Evolutionary conservation across 2,113 vertebrate species (phyloP).

Genomic region (Tapirus terrestris): DNA sequence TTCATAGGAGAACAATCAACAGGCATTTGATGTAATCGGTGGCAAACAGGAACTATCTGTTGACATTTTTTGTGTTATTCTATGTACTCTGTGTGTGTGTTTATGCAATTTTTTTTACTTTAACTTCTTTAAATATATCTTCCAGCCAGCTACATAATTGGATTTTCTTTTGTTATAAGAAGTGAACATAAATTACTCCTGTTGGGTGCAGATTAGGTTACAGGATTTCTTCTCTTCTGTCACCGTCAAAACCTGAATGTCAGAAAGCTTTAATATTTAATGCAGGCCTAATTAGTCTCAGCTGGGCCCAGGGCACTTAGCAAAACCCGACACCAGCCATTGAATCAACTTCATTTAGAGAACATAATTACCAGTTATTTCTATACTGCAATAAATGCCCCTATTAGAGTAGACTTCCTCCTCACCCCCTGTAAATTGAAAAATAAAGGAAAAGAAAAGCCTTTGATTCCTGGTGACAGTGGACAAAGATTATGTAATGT

Average conservation of each 20-base stretch:
- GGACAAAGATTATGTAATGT: slow-evolving; percentile 82
- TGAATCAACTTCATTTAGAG: slow-evolving; percentile 89
- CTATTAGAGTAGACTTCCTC: slow-evolving; percentile 72
- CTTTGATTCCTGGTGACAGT: slow-evolving; percentile 74
- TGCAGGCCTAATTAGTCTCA: slow-evolving; percentile 90
- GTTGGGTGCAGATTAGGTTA: slow-evolving; percentile 89
- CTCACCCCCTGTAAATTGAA: slow-evolving; percentile 77
- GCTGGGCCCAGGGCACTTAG: slow-evolving; percentile 87
- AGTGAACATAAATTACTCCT: slow-evolving; percentile 89
- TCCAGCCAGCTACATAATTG: slow-evolving; percentile 86
- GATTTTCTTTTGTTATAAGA: slow-evolving; percentile 88
- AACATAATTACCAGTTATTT: slow-evolving; percentile 87
- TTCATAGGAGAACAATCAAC: slow-evolving; percentile 57
- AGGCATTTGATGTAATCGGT: slow-evolving; percentile 54
- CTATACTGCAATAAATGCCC: slow-evolving; percentile 76
- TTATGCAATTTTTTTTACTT: slow-evolving; percentile 77
- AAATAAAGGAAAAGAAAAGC: slow-evolving; percentile 53
- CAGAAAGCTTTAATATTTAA: slow-evolving; percentile 91
- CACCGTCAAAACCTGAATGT: slow-evolving; percentile 85
- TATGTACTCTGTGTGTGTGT: slow-evolving; percentile 62
- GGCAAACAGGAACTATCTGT: slow-evolving; percentile 61
- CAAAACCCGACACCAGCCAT: slow-evolving; percentile 87
- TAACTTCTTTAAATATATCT: slow-evolving; percentile 88
- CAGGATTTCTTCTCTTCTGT: slow-evolving; percentile 89
- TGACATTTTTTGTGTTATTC: slow-evolving; percentile 68